Percentiles rank a stretch among this genome's conserved stretches.
phyloP scores from a whole-genome alignment of 1,140 invertebrate genomes.

The Drosophila simulans region DNA sequence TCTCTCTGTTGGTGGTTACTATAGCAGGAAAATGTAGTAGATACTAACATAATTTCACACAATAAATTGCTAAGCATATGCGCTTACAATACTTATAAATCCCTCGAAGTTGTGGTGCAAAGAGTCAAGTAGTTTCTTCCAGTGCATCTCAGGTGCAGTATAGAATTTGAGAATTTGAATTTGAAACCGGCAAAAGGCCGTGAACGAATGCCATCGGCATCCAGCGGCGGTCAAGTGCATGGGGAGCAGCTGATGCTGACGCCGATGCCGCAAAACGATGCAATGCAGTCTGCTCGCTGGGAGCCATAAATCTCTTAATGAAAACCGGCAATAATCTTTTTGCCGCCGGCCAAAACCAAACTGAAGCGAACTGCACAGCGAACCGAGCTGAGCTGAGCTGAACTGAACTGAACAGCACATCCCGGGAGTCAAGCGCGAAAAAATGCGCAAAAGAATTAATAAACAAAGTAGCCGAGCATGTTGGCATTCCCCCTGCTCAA shows the following conservation, averaged over 20 bases:
- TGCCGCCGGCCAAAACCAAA: constrained; percentile 58
- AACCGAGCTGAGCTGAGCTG: neutral
- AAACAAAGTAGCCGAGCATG: constrained; percentile 79
- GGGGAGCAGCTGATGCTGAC: constrained; percentile 43
- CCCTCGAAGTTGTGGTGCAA: no score
- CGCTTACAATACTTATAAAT: no score
- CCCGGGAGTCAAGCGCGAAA: constrained; percentile 68
- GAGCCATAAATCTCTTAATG: constrained; percentile 82
- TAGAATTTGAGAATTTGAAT: constrained; percentile 77
- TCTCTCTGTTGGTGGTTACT: neutral
- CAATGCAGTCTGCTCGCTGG: constrained; percentile 17
- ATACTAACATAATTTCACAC: no score
- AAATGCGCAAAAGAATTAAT: constrained; percentile 82
- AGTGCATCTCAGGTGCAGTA: constrained; percentile 55
- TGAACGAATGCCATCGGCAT: constrained; percentile 67
- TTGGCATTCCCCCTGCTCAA: constrained; percentile 58
- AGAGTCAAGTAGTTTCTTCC: neutral
- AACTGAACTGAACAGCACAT: constrained; percentile 18
- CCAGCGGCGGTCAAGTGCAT: constrained; percentile 71
- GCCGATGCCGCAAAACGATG: constrained; percentile 1
- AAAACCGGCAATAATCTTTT: constrained; percentile 83
- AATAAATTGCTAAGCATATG: no score
- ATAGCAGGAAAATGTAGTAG: no score
- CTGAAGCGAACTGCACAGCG: constrained; percentile 32
- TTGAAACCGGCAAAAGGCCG: constrained; percentile 44